Evolutionary conservation across 2,797 vertebrate genomes (phyloP), one percentile per base, ranked within the genome.

Genomic region (Chiroxiphia lanceolata): DNA sequence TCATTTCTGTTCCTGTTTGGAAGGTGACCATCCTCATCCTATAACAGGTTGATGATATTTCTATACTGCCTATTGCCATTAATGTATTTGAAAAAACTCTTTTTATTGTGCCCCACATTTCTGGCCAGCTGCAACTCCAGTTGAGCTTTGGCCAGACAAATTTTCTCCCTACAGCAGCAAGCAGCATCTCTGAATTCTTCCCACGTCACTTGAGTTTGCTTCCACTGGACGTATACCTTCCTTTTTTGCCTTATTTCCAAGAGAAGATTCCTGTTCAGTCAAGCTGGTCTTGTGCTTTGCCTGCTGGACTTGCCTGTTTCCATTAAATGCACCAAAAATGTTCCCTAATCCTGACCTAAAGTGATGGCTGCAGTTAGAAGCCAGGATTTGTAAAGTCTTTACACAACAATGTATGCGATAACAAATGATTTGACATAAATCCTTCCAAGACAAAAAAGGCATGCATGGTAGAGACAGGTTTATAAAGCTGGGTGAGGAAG

Each of bases 371-470:
- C 51, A 57, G 44, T 96, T 88, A 87, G 79, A 91, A 93, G 40
- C 12, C 34, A 91, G 67, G n/a, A 36, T 95, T 96, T 94, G 47
- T 69, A 72, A 92, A 83, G 54, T 88, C 91, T 93, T 93, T 92
- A 82, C 79, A 96, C 54, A 91, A 78, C 50, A 82, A 63, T 38
- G 51, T 81, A 33, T 2, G 2, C 19, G 80, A 79, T 93, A 97
- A 88, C 33, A 91, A 91, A 88, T 64, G 36, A 86, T 95, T 96
- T 89, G 78, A 93, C 78, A 93, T 87, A 94, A 96, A 80, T 51
- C 53, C 76, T 89, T 92, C 44, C 20, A 51, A 92, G 45, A 70
- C 45, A 87, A 87, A 92, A 90, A 95, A 94, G 26, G 2, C 53
- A 45, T 45, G 31, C 20, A 78, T 44, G 26, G 3, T 54, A 92